Base-by-base conservation (phyloP, 2,888 invertebrate species). In the Eupeodes luniger region DNA sequence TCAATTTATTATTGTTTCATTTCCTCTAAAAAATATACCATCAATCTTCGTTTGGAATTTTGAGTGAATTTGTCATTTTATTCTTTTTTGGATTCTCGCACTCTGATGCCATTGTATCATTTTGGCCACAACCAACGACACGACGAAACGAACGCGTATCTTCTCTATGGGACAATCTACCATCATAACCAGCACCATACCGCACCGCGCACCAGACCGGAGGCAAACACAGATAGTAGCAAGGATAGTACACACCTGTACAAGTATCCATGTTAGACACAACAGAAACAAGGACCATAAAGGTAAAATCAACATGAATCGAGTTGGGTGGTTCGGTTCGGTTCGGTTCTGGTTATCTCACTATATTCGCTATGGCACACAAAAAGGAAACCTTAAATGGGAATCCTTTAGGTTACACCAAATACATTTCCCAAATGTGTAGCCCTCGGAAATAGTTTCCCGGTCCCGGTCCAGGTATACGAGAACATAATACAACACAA, bases 391-490 rank as follows among this genome's bases (percentile, higher is more conserved):
- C 55, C 82, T 51, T 75, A 69, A 80, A 74, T 78, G 83, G 83
- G 62, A 75, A 70, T 79, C 47, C 75, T 49, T 66, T 47, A 74
- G 72, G 66, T 82, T 62, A 70, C 47, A 62, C 62, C 16, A 57
- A 70, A 72, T 66, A 70, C 85, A 78, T 86, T 81, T 74, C 82
- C 81, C 72, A 74, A 77, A 77, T 81, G 77, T 76, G 76, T 47
- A 75, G 64, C 85, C 59, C 59, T 81, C 76, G 85, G 76, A 85
- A 85, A 81, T 81, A 53, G 72, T 77, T 81, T 70, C 6, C 76
- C 61, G 70, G 74, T 74, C 74, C 70, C 70, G 69, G 86, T 74
- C 74, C 70, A 57, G 69, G 86, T 40, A 5, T 40, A 7, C 40
- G 40, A 40, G 40, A 40, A 9, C 59, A 72, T 59, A 27, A 27